phyloP scores from a whole-genome alignment of 2,888 invertebrate genomes.

The Stegana nigrithorax region DNA sequence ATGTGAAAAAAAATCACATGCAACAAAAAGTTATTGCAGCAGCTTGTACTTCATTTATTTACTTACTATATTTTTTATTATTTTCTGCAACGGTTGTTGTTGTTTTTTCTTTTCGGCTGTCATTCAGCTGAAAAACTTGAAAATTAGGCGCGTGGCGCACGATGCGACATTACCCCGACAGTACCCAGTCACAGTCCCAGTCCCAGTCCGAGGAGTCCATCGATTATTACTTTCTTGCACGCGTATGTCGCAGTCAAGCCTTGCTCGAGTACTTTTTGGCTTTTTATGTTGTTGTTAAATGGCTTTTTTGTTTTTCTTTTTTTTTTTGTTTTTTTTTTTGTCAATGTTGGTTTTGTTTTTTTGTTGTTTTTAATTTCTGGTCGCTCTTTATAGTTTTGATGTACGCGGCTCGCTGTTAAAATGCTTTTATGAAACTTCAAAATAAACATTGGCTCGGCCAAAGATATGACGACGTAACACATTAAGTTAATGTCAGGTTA shows the following conservation, averaged over 20 bases:
- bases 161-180: neutral
- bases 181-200: neutral
- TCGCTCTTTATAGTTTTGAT: no score
- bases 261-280: no score
- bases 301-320: neutral
- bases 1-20: slow-evolving; percentile 10
- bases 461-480: no score
- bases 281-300: no score
- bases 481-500: no score
- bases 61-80: no score
- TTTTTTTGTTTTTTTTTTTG: neutral
- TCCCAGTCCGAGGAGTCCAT: neutral
- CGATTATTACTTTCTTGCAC: slow-evolving; percentile 4
- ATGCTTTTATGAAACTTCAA: no score
- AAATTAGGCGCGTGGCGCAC: slow-evolving; percentile 16
- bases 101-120: neutral
- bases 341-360: no score
- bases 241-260: slow-evolving; percentile 11
- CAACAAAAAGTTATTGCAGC: slow-evolving; percentile 26
- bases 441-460: no score
- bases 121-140: slow-evolving; percentile 10
- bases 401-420: no score
- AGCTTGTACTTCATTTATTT: slow-evolving; percentile 18
- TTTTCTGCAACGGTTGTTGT: neutral
- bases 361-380: no score